Evolutionary conservation across 1,140 invertebrate species (phyloP), one percentile per base, ranked within the genome.

Genomic region (Zaprionus camerounensis): DNA sequence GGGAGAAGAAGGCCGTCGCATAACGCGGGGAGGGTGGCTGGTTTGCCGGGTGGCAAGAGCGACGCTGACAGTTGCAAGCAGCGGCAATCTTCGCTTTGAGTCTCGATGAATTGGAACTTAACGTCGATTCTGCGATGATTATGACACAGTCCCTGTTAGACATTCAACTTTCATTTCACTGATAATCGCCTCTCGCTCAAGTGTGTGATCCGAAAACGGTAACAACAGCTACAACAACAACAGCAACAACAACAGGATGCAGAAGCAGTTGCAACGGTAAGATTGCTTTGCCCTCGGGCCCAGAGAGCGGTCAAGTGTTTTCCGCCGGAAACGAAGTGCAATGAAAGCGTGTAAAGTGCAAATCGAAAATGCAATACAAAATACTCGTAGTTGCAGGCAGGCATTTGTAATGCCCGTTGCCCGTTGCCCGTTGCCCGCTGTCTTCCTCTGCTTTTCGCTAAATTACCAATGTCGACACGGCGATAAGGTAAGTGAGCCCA

Each of bases 341-440:
- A 87, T 87, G 84, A 87, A 90, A 87, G 85, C 84, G 84, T 87
- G 84, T 88, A 90, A 87, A 87, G 84, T 87, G 84, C 84, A 87
- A 90, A 87, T 87, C 84, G 84, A 87, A 87, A 87, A 87, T 79
- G 84, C 78, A 87, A 87, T 87, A 87, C 84, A 87, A 87, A 82
- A 84, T 83, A 74, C 78, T 64, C 53, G 36, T 72, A 44, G 28
- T 38, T 17, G 31, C 62, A 49, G 62, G 69, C 69, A 67, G 70
- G 31, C 70, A 72, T 71, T 76, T 76, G 71, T 73, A 73, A 73
- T 62, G 46, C 46, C 15, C 41, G 2, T n/a, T 41, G 49, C 49
- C 36, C 61, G 38, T 26, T 46, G 28, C 24, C 31, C 38, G 0
- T 17, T 17, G n/a, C n/a, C n/a, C n/a, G n/a, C 41, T 31, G 2